Conservation (phyloP, 2,888 invertebrate species). For the Leptarthrus brevirostris region DNA sequence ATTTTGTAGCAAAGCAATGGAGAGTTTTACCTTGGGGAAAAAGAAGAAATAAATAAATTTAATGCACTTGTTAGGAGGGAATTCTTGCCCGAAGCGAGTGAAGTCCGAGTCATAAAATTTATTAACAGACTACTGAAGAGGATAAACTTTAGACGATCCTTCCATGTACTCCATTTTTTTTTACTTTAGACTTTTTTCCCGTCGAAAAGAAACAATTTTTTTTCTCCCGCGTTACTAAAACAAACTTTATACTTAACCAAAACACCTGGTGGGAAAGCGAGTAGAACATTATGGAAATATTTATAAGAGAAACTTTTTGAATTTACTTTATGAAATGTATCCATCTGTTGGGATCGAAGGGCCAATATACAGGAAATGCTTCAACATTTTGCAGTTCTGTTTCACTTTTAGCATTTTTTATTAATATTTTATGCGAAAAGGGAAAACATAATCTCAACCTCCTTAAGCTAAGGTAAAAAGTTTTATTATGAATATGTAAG, state of each 20-base stretch:
- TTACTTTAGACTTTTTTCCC: slow-evolving; percentile 11
- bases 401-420: too few relatives aligned
- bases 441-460: too few relatives aligned
- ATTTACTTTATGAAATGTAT: slow-evolving; percentile 44
- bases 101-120: slow-evolving; percentile 24
- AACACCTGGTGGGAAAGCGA: slow-evolving; percentile 42
- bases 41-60: slow-evolving; percentile 52
- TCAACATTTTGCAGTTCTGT: neutral
- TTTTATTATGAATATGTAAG: slow-evolving; percentile 32
- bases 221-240: slow-evolving; percentile 26
- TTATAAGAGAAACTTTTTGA: slow-evolving; percentile 44
- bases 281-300: slow-evolving; percentile 38
- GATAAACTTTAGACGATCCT: slow-evolving; percentile 1
- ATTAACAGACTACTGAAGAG: slow-evolving; percentile 12
- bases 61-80: slow-evolving; percentile 46
- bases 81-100: neutral
- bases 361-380: slow-evolving; percentile 18
- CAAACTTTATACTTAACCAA: slow-evolving; percentile 48
- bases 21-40: slow-evolving; percentile 34
- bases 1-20: slow-evolving; percentile 44
- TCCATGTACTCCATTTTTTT: neutral
- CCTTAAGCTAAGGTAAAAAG: neutral
- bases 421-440: too few relatives aligned
- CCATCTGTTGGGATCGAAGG: slow-evolving; percentile 37
- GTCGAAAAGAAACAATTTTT: neutral